These are phyloP conservation scores for Amphipoea lucens DNA, from an alignment of 2,888 invertebrate species.

Conservation along the genomic window DNA sequence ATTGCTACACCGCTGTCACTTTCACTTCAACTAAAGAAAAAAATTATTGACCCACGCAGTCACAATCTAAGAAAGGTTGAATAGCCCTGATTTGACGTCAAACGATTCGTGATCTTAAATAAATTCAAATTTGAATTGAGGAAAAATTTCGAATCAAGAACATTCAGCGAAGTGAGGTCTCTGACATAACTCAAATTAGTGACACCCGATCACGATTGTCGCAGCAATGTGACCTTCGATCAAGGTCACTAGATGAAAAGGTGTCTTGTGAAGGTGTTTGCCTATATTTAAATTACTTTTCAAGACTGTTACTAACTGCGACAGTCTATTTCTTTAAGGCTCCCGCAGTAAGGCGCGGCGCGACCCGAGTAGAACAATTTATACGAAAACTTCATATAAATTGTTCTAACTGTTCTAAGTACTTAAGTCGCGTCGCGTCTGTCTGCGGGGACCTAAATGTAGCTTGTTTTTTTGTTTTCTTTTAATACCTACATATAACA, in stretches of 20 bases:
- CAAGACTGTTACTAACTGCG: constrained; percentile 4
- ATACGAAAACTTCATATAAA: background rate
- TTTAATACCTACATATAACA: background rate
- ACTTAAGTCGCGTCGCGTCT: background rate
- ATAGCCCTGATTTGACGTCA: constrained; percentile 37
- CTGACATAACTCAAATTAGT: constrained; percentile 59
- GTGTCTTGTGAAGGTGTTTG: background rate
- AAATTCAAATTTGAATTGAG: constrained; percentile 53
- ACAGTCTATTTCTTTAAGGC: background rate
- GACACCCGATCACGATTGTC: constrained; percentile 34
- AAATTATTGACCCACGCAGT: background rate
- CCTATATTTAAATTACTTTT: constrained; percentile 6
- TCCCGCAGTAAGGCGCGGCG: background rate
- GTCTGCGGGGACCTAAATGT: background rate
- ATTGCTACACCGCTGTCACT: constrained; percentile 5
- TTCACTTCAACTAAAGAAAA: constrained; percentile 14
- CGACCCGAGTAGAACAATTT: background rate
- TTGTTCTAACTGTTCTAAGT: background rate
- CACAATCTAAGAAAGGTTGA: constrained; percentile 21
- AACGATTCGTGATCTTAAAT: constrained; percentile 46
- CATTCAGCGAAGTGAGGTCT: constrained; percentile 51
- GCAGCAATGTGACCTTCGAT: constrained; percentile 44
- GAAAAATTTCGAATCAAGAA: constrained; percentile 49
- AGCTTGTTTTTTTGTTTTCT: background rate
- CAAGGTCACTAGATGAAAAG: constrained; percentile 39